Base-by-base conservation (phyloP, 2,888 invertebrate genomes). In the Brenthis hecate region DNA sequence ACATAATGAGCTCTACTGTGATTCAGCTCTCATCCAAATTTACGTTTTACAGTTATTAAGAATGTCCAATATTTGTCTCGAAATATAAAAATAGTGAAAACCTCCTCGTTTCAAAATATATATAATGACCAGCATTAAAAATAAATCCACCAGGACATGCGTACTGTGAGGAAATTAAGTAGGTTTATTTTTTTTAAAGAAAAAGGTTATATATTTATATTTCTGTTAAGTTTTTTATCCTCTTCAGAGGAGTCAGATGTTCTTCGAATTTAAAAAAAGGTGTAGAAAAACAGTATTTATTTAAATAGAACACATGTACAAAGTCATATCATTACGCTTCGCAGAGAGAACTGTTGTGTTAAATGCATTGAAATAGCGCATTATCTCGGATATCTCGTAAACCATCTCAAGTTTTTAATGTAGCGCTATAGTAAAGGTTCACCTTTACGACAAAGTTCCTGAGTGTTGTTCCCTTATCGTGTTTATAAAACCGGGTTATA, bases 311-410 rank as follows among this genome's bases (percentile, higher is more conserved):
- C 48, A 60, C 16, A 60, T 65, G 56, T 43, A 51, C 61, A 69
- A 50, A 65, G 60, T 53, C 68, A 58, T 60, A 23, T 55, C 55
- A 56, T 48, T 62, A 32, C 50, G 50, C 50, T 43, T 32, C 43
- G 56, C 23, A 58, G 53, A 28, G 56, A 57, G 57, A 68, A 68
- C 62, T 47, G 68, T n/a, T 53, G 55, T 56, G 63, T 71, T 58
- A 68, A 53, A 73, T 72, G 66, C 73, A 74, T 75, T 72, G 66
- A 73, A 74, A 74, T 68, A 70, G 73, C 68, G 69, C 72, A 74
- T 74, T 72, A 71, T 65, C 70, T 71, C 64, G 65, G 69, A 64
- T 56, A 61, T 65, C 67, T 66, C 58, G 47, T 67, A 71, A 71
- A 23, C 69, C 67, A 73, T 69, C 62, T 67, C 69, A 55, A 54